phyloP scores from a whole-genome alignment of 2,113 vertebrate genomes.

The Talpa occidentalis region DNA sequence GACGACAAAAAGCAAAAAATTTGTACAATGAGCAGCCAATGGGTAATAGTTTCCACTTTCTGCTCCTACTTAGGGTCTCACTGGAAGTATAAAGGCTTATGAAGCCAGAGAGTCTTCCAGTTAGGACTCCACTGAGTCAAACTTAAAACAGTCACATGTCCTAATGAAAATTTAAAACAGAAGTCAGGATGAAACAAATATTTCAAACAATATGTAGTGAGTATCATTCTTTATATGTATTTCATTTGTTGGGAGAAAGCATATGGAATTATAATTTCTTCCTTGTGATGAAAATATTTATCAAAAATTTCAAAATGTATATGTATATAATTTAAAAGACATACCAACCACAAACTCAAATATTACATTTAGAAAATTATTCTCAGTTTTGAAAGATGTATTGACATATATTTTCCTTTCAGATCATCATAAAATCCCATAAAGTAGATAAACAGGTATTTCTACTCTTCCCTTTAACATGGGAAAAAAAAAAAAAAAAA shows the following conservation, averaged over 20 bases:
- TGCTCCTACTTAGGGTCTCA: conserved; percentile 83
- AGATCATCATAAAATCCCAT: not conserved
- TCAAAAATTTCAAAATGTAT: conserved; percentile 52
- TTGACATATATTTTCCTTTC: not conserved
- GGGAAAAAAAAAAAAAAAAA: not conserved
- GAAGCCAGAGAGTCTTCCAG: conserved; percentile 63
- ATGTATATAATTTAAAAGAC: conserved; percentile 19
- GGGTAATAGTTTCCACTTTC: conserved; percentile 85
- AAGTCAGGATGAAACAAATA: conserved; percentile 73
- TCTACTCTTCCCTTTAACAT: not conserved
- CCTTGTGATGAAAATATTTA: conserved; percentile 71
- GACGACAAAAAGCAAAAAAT: conserved; percentile 88
- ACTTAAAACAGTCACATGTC: conserved; percentile 69
- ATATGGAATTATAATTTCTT: conserved; percentile 65
- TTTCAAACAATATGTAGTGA: conserved; percentile 73
- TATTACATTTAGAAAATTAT: not conserved
- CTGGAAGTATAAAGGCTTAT: conserved; percentile 70
- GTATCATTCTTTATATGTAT: conserved; percentile 70
- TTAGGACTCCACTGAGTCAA: conserved; percentile 75
- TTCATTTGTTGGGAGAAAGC: conserved; percentile 66
- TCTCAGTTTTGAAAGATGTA: not conserved
- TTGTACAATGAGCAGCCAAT: conserved; percentile 82
- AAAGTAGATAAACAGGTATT: not conserved
- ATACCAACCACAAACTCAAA: conserved; percentile 21
- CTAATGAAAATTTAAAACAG: conserved; percentile 78